phyloP scores from a whole-genome alignment of 1,140 invertebrate genomes.

The Diprion similis region DNA sequence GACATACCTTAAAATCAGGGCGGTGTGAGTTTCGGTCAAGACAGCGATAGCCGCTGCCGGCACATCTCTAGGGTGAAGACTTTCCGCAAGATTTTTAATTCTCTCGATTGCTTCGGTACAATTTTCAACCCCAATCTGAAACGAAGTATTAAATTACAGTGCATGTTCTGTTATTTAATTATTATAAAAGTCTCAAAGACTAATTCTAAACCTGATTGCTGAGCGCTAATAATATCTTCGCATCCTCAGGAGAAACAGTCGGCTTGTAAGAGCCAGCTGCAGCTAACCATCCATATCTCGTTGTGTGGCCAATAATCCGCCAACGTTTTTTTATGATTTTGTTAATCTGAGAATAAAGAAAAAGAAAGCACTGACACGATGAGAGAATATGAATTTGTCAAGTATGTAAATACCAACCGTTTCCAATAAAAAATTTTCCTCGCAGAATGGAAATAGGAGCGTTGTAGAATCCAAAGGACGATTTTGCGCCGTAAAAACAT shows the following conservation, averaged over 20 bases:
- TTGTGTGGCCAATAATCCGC: slow-evolving; percentile 24
- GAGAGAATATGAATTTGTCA: not conserved
- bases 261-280: slow-evolving; percentile 15
- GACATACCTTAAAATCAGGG: slow-evolving; percentile 22
- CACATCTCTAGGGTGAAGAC: slow-evolving; percentile 21
- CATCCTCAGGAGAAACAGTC: slow-evolving; percentile 16
- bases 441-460: not conserved
- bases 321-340: slow-evolving; percentile 27
- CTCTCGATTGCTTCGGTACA: slow-evolving; percentile 16
- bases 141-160: not conserved
- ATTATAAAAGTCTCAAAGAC: not conserved
- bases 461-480: not conserved
- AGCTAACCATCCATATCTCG: slow-evolving; percentile 27
- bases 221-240: slow-evolving; percentile 20
- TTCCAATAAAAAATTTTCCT: slow-evolving; percentile 9
- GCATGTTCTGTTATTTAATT: not conserved
- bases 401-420: not conserved
- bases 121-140: slow-evolving; percentile 25
- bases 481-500: not conserved
- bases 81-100: slow-evolving; percentile 18
- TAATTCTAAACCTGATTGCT: slow-evolving; percentile 20
- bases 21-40: slow-evolving; percentile 23
- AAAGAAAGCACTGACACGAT: slow-evolving; percentile 10
- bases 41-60: slow-evolving; percentile 18
- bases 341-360: slow-evolving; percentile 23